These are phyloP conservation scores for Speoplatyrhinus poulsoni DNA, from an alignment of 2,113 vertebrate species.

Conservation along the genomic window DNA sequence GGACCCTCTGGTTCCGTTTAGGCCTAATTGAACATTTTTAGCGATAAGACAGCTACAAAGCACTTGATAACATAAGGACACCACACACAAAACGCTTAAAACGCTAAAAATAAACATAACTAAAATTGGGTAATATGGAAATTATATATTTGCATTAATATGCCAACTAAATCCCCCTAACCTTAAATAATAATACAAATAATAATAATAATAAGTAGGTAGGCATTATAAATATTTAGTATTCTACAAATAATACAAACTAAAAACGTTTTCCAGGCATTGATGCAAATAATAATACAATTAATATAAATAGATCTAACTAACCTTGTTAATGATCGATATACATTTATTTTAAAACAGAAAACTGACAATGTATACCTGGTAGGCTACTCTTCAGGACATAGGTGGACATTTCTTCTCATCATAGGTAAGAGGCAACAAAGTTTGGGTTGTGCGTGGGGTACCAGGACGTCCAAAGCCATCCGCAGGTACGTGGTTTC, in stretches of 20 bases:
- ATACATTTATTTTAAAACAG: slow-evolving; percentile 24
- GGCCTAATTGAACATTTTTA: slow-evolving; percentile 39
- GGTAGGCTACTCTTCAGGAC: slow-evolving; percentile 52
- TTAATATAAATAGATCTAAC: too few relatives aligned
- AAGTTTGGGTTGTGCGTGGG: slow-evolving; percentile 50
- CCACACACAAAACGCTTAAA: too few relatives aligned
- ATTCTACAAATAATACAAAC: too few relatives aligned
- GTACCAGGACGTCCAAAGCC: slow-evolving; percentile 16
- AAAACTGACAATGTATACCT: slow-evolving; percentile 64
- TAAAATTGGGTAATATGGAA: too few relatives aligned
- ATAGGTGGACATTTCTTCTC: slow-evolving; percentile 61
- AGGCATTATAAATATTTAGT: background rate
- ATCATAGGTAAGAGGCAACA: slow-evolving; percentile 64
- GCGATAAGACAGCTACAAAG: slow-evolving; percentile 12
- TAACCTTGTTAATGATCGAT: too few relatives aligned
- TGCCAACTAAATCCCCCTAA: too few relatives aligned
- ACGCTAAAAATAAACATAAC: too few relatives aligned
- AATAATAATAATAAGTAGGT: background rate
- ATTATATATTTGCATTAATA: too few relatives aligned
- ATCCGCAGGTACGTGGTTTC: slow-evolving; percentile 44
- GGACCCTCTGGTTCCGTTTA: slow-evolving; percentile 27
- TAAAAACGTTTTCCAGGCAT: background rate
- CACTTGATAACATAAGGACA: background rate
- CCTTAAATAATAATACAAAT: too few relatives aligned
- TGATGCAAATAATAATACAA: too few relatives aligned